phyloP scores from a whole-genome alignment of 2,113 vertebrate species.

The Leptobrachium ailaonicum region DNA sequence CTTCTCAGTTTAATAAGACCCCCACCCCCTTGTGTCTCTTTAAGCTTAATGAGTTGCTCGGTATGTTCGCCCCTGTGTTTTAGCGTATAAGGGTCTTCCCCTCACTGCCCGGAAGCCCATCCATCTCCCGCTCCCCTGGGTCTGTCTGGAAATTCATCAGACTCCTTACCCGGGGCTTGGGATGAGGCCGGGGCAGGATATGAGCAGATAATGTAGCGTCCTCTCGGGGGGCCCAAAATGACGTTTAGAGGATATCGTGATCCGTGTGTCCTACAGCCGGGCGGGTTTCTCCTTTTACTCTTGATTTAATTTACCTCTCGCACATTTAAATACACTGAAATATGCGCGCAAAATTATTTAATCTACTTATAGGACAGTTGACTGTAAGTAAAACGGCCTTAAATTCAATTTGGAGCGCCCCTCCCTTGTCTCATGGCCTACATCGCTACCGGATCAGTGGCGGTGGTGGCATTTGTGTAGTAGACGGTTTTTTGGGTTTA shows the following conservation, averaged over 20 bases:
- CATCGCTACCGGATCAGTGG: too few relatives aligned
- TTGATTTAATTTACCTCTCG: background rate
- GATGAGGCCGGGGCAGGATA: conserved; percentile 37
- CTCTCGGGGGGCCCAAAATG: conserved; percentile 29
- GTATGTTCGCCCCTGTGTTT: background rate
- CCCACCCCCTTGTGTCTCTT: too few relatives aligned
- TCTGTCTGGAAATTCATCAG: conserved; percentile 37
- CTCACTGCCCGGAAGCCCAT: background rate
- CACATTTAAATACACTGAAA: conserved; percentile 1
- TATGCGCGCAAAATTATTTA: too few relatives aligned
- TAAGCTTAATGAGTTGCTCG: too few relatives aligned
- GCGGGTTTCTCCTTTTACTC: conserved; percentile 13
- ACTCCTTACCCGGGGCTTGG: background rate
- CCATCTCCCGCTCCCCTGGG: background rate
- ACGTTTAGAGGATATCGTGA: conserved; percentile 30
- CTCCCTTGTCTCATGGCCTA: too few relatives aligned
- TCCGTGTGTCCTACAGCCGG: background rate
- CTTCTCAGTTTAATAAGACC: too few relatives aligned
- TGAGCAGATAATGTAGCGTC: conserved; percentile 31
- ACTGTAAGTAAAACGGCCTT: too few relatives aligned
- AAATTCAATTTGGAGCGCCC: too few relatives aligned
- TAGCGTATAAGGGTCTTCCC: background rate
- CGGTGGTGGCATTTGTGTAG: too few relatives aligned
- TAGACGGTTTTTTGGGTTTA: too few relatives aligned
- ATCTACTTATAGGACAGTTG: too few relatives aligned